Base-by-base conservation (phyloP, 2,888 invertebrate species). In the Temnothorax ravouxi region DNA sequence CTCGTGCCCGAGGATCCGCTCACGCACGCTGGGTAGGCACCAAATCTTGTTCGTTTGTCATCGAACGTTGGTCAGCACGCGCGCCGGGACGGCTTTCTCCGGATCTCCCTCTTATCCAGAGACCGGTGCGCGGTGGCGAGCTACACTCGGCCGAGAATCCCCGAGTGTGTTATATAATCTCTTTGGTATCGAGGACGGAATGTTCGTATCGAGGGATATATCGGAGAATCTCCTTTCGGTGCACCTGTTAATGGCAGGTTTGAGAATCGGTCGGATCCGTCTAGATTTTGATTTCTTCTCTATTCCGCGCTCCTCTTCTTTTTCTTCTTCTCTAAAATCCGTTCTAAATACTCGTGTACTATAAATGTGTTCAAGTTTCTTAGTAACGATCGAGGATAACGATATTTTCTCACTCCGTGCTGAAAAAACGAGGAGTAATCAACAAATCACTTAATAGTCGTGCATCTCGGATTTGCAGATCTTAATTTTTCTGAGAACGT, bases 1-100 rank as follows among this genome's bases (percentile, higher is more conserved):
- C 93, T 91, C 94, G 94, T 91, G 95, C 93, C 94, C 94, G 95
- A 93, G 94, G 91, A 91, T 84, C 88, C 90, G 92, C 86, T 91
- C 91, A 92, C 92, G 92, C 88, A 91, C 93, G 88, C 92, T 92
- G 86, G 91, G 91, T 92, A 92, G 89, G 91, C 93, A 93, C 92
- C 93, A 92, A 92, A 92, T 93, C 90, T 92, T 92, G 92, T 88
- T 89, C 84, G 87, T 79, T 91, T 91, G 84, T 88, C 92, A 92
- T 92, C 81, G 90, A 92, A 92, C 89, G 86, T 54, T 69, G 29
- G 29, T 21, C 62, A 82, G 84, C 72, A 74, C 41, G 15, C 41
- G 15, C 5, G 38, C 62, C 76, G 61, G 75, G 21, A 77, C 41
- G 15, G 29, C 66, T 34, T 5, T 6, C 41, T 77, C 59, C 59